phyloP scores from a whole-genome alignment of 2,797 vertebrate species.

The Chloroceryle inda region DNA sequence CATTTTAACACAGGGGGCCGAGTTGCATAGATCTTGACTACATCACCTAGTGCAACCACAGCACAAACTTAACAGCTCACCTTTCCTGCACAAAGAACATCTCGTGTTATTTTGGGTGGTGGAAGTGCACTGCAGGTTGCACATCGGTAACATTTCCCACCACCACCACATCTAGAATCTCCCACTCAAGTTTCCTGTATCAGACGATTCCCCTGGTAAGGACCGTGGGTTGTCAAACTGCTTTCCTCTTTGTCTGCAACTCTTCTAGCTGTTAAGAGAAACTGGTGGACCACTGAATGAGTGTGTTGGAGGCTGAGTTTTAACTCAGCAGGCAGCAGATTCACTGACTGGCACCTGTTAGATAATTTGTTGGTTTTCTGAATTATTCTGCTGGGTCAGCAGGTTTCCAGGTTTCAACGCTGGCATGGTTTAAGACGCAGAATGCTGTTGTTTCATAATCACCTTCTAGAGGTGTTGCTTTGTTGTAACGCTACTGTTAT shows the following conservation, averaged over 20 bases:
- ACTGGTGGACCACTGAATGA: background rate
- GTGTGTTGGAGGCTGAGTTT: background rate
- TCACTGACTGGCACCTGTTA: background rate
- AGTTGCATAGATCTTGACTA: background rate
- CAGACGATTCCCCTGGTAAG: background rate
- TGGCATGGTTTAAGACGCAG: background rate
- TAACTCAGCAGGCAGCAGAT: background rate
- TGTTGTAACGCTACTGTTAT: conserved; percentile 26
- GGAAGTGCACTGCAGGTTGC: background rate
- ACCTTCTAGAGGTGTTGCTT: conserved; percentile 27
- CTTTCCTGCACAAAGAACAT: background rate
- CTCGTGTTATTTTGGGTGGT: background rate
- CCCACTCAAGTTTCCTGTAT: background rate
- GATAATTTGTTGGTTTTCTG: background rate
- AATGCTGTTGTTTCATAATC: conserved; percentile 55
- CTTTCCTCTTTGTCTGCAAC: background rate
- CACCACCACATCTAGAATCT: background rate
- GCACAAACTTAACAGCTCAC: background rate
- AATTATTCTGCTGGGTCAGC: conserved; percentile 38
- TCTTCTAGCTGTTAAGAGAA: background rate
- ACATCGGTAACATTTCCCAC: background rate
- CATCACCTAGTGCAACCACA: background rate
- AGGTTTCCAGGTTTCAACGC: conserved; percentile 24
- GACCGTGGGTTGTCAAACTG: background rate
- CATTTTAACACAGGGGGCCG: background rate